Evolutionary conservation across 1,140 invertebrate species (phyloP).

Genomic region (Caenorhabditis brenneri): DNA sequence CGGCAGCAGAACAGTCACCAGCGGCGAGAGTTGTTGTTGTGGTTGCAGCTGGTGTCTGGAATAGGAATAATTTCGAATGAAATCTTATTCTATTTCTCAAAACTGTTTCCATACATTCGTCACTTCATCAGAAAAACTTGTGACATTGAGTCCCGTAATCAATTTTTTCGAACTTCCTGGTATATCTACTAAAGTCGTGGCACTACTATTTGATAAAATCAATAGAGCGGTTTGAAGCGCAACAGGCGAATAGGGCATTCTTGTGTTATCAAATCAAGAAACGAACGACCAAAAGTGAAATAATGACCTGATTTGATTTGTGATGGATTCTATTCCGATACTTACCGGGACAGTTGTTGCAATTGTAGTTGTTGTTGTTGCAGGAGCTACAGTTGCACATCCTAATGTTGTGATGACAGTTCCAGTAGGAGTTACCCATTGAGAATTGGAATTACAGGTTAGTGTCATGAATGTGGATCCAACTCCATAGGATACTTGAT

Average conservation of each 20-base stretch:
- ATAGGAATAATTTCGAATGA: too few species aligned
- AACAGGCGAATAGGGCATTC: not conserved
- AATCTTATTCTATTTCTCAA: too few species aligned
- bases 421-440: slow-evolving; percentile 1
- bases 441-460: slow-evolving; percentile 3
- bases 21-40: not conserved
- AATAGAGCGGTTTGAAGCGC: slow-evolving; percentile 16
- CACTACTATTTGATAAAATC: slow-evolving; percentile 25
- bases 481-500: slow-evolving; percentile 5
- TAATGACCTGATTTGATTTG: not conserved
- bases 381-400: slow-evolving; percentile 1
- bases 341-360: not conserved
- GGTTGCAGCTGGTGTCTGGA: not conserved
- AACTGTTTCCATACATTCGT: too few species aligned
- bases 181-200: not conserved
- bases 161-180: slow-evolving; percentile 7
- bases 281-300: not conserved
- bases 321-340: not conserved
- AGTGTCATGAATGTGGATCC: slow-evolving; percentile 6
- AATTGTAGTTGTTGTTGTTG: not conserved
- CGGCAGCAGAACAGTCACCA: not conserved
- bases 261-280: not conserved
- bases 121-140: not conserved
- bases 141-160: not conserved
- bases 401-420: not conserved